phyloP scores from a whole-genome alignment of 1,140 invertebrate species.

The Anastrepha ludens region DNA sequence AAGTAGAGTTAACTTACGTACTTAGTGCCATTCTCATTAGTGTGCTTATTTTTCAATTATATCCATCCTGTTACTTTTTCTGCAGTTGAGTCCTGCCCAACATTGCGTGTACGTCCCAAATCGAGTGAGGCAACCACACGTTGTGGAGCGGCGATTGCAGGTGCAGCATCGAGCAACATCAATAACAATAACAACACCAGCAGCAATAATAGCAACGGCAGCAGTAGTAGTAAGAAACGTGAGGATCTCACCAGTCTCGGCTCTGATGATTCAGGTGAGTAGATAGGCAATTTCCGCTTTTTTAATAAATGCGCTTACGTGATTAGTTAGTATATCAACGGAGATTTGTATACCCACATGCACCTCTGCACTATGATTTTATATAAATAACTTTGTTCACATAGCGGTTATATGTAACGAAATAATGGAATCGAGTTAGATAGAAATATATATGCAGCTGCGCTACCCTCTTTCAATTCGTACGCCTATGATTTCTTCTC shows the following conservation, averaged over 20 bases:
- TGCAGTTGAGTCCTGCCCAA: slow-evolving; percentile 68
- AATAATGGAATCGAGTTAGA: no score
- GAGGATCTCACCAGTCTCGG: slow-evolving; percentile 85
- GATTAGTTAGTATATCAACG: neutral
- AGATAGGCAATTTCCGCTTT: neutral
- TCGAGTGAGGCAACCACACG: slow-evolving; percentile 63
- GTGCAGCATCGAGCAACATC: slow-evolving; percentile 54
- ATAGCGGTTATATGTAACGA: no score
- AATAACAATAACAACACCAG: slow-evolving; percentile 59
- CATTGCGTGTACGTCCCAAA: slow-evolving; percentile 65
- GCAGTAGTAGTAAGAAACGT: slow-evolving; percentile 74
- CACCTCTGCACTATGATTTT: no score
- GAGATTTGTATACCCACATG: no score
- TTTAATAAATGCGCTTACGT: neutral
- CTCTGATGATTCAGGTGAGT: slow-evolving; percentile 86
- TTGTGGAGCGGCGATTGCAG: slow-evolving; percentile 54
- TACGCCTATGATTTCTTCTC: no score
- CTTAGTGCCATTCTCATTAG: slow-evolving; percentile 15
- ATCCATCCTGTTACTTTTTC: slow-evolving; percentile 4
- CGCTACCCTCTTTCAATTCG: no score
- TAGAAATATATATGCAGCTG: no score
- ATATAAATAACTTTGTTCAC: no score
- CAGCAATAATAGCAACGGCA: slow-evolving; percentile 63
- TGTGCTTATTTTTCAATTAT: slow-evolving; percentile 27
- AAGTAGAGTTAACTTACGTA: neutral